Base-by-base conservation (phyloP, 1,140 invertebrate genomes). In the Euura saliciscinereae region DNA sequence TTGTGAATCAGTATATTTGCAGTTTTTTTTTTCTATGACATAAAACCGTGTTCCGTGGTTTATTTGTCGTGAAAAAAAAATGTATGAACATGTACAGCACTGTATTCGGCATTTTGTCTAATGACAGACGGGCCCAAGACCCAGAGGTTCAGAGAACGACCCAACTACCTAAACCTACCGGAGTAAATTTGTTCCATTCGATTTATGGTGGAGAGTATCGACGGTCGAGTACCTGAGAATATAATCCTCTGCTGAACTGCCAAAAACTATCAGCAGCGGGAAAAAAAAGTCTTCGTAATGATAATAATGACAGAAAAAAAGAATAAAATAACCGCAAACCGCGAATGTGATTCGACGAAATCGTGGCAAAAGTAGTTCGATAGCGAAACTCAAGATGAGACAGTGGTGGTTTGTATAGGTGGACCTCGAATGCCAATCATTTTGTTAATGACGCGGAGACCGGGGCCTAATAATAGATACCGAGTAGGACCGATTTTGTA, bases 361-460 rank as follows among this genome's bases (percentile, higher is more conserved):
- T 4, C 8, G 10, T 59, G 10, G 28, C 28, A 28, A 28, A 28
- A 28, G 28, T 28, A 28, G 28, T 11, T 59, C 5, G 51, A 59
- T 28, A 28, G 28, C 28, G 28, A 28, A 28, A 28, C 28, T 28
- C 28, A 28, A 28, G 28, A 28, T 28, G 28, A 8, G 51, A 6
- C 51, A 59, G 10, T 11, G 51, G 51, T 59, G 51, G 6, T 59
- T 8, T 59, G 51, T 59, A 59, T 59, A 11, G 51, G 51, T 59
- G 6, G 0, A 2, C 13, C 28, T 28, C 51, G 51, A 59, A 59
- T 59, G 51, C 51, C 51, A 59, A 59, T 59, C 51, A 59, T 59
- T 59, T 59, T 59, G 51, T 59, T 59, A 59, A 59, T 59, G 51
- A 59, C 51, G 51, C 51, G 51, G 51, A n/a, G 51, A 59, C 51